A percentile compares a stretch with the other conserved stretches of the same genome.
These are phyloP conservation scores for Varecia variegata DNA, from an alignment of 2,797 vertebrate genomes.

Conservation along the genomic window DNA sequence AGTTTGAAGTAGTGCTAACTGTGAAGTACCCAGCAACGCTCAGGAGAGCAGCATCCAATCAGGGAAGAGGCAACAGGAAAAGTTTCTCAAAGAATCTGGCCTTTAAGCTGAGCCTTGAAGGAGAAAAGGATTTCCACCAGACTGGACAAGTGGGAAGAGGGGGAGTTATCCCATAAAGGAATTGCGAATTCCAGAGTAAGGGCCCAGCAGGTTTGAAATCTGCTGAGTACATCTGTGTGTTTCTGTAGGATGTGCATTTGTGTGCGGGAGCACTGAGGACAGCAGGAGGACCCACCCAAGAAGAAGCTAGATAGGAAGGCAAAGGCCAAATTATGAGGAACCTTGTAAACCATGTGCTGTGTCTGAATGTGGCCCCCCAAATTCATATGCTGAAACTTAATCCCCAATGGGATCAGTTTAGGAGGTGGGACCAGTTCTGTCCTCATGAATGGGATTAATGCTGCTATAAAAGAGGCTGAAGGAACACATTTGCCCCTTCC, in stretches of 20 bases:
- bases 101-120: background rate
- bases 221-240: background rate
- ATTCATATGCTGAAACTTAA: too few species aligned
- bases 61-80: background rate
- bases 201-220: background rate
- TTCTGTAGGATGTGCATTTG: background rate
- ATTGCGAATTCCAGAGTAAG: background rate
- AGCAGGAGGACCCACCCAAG: background rate
- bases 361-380: background rate
- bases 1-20: background rate
- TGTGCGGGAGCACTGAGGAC: fast-evolving
- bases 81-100: background rate
- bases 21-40: background rate
- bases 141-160: background rate
- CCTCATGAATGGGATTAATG: background rate
- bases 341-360: background rate
- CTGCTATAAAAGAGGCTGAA: background rate
- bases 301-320: background rate
- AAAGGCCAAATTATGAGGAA: background rate
- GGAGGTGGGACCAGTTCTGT: background rate
- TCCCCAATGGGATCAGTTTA: background rate
- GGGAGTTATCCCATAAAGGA: background rate
- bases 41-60: too few species aligned
- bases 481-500: background rate
- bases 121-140: background rate